These are phyloP conservation scores for Masticophis lateralis DNA, from an alignment of 2,797 vertebrate genomes.

Conservation along the genomic window DNA sequence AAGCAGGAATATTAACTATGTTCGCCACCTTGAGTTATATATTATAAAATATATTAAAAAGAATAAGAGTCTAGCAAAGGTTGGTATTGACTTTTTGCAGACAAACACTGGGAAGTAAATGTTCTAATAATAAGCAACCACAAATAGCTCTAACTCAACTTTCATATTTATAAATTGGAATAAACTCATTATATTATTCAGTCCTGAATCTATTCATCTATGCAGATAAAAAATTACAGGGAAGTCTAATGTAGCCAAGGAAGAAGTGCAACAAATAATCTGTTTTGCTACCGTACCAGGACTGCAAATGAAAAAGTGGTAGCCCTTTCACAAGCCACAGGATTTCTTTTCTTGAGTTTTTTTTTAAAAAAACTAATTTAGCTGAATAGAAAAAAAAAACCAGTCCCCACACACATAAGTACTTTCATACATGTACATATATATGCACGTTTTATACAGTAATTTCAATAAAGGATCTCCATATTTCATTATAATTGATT, in stretches of 20 bases:
- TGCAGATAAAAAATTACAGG: neutral
- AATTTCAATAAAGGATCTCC: neutral
- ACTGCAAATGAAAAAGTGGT: neutral
- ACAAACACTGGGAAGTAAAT: neutral
- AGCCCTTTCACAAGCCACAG: neutral
- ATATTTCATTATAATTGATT: neutral
- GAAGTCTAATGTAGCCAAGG: neutral
- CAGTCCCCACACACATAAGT: neutral
- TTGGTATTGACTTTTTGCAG: neutral
- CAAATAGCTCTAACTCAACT: neutral
- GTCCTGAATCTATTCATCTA: neutral
- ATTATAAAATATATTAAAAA: neutral
- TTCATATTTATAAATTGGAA: neutral
- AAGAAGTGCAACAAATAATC: neutral
- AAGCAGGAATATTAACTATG: neutral
- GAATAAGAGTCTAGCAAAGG: neutral
- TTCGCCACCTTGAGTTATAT: neutral
- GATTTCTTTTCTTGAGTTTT: neutral
- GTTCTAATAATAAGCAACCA: neutral
- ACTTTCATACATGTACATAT: neutral
- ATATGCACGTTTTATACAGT: neutral
- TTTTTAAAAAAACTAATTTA: neutral
- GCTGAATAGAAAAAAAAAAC: neutral
- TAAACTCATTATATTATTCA: neutral
- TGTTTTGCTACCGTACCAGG: neutral